Evolutionary conservation across 1,140 invertebrate genomes (phyloP), one percentile per base, ranked within the genome.

Genomic region (Branchinecta lindahli): DNA sequence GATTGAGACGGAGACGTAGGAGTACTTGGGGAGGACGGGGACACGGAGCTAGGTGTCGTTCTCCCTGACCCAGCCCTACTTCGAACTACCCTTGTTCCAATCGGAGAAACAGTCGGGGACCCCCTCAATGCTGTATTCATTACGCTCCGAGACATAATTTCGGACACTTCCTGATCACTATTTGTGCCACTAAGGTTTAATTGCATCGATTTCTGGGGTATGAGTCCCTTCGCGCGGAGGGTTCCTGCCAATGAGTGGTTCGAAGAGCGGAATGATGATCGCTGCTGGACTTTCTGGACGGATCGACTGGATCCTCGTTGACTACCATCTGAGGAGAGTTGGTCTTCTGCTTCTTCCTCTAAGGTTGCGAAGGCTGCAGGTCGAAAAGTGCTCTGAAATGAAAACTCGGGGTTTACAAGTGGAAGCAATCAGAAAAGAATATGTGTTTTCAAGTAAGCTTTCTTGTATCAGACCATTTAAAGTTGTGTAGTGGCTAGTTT

Each of bases 1-100:
- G 71, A 76, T 68, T 73, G 77, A 69, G 45, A 77, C 45, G 73
- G 72, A 18, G 74, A 74, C 33, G 75, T 74, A 8, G 74, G 72
- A 33, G 76, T 74, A 4, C 75, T 75, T 21, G 74, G 75, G 15
- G 74, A 73, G 3, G 47, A 71, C 69, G 21, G 74, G 69, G 69
- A 73, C 71, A 69, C 66, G 68, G 66, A 74, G 69, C n/a, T 72
- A 72, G 46, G 75, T 70, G 45, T 72, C 70, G 20, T 72, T 67
- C 67, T 70, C 71, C 47, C 72, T 68, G 46, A 72, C 72, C 44
- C 73, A 69, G 10, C 75, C 21, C 70, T 44, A 20, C 47, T 69
- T 44, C 65, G 66, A 46, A 45, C 45, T 20, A 15, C 46, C 8
- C 73, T 70, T 44, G 75, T 21, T 12, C 74, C 75, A 45, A 75